Percentiles rank a stretch among this genome's conserved stretches.
Evolutionary conservation across 53 echinoderm and acorn worm genomes (phyloP).

Genomic region (Henricia sp.): DNA sequence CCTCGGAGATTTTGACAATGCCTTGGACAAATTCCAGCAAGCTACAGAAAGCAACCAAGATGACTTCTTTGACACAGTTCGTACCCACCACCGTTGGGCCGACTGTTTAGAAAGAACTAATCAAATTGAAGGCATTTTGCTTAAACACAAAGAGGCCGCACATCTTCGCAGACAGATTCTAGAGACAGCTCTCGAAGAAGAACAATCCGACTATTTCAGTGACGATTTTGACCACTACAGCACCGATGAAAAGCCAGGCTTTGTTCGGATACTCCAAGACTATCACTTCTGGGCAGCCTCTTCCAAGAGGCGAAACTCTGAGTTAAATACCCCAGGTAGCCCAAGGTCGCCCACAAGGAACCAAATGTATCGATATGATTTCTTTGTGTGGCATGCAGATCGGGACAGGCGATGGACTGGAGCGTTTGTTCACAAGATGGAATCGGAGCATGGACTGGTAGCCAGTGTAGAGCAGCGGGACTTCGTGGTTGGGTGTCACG

Average conservation of each 20-base stretch:
- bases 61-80: conserved; percentile 79
- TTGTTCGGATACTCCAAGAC: conserved; percentile 65
- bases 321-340: neutral
- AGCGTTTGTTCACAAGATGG: conserved; percentile 76
- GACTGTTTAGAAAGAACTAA: conserved; percentile 53
- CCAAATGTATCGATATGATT: conserved; percentile 58
- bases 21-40: conserved; percentile 61
- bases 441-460: conserved; percentile 51
- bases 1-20: conserved; percentile 48
- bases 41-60: conserved; percentile 72
- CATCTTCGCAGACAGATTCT: conserved; percentile 23
- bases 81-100: conserved; percentile 82
- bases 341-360: neutral
- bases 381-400: conserved; percentile 69
- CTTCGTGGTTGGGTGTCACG: conserved; percentile 55
- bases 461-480: conserved; percentile 75
- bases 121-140: conserved; percentile 17
- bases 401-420: conserved; percentile 73
- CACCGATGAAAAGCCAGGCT: conserved; percentile 43
- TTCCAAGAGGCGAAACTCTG: conserved; percentile 31
- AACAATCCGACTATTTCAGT: conserved; percentile 68
- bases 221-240: conserved; percentile 76
- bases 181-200: conserved; percentile 54
- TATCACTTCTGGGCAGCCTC: conserved; percentile 73
- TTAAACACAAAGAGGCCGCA: conserved; percentile 21